Base-by-base conservation (phyloP, 2,888 invertebrate genomes). In the Homarus gammarus region DNA sequence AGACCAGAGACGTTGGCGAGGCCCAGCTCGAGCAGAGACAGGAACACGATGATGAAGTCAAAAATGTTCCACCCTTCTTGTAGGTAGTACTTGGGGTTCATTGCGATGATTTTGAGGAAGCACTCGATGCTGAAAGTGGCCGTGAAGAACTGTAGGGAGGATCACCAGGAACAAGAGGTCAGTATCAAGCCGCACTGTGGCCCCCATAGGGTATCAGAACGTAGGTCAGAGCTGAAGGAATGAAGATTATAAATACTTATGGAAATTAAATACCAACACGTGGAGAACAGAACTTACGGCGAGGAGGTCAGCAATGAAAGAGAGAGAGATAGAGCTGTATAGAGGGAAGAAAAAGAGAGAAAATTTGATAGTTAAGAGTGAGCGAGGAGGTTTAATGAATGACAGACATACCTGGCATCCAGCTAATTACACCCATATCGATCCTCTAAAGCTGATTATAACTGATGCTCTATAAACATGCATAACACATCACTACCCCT, bases 41-140 rank as follows among this genome's bases (percentile, higher is more conserved):
- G 96, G 92, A 98, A 96, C 93, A 99, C 99, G 94, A 99, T 99
- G 93, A 99, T 97, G 94, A 99, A 98, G 95, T 99, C 99, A 95
- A 99, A 99, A 94, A 98, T 97, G 95, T 99, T 99, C 99, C 99
- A 99, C 93, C 98, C 98, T 94, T 98, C 98, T 95, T 98, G 98
- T 95, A 99, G 98, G 95, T 99, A 99, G 95, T 95, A 97, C 94
- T 98, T 97, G 90, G 99, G 98, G 95, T 98, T 98, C 97, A 99
- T 97, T 83, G 99, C 99, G 94, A 98, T 96, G 93, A 99, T 95
- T 94, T 99, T 99, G 94, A 98, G 95, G 92, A 96, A 96, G 56
- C 98, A 98, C 96, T 99, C 99, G 94, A 98, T 97, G 93, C 97
- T 98, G 94, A 99, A 99, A 92, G 99, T 99, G 92, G 98, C 97